These are phyloP conservation scores for Bombylius discolor DNA, from an alignment of 2,888 invertebrate species.

Conservation along the genomic window DNA sequence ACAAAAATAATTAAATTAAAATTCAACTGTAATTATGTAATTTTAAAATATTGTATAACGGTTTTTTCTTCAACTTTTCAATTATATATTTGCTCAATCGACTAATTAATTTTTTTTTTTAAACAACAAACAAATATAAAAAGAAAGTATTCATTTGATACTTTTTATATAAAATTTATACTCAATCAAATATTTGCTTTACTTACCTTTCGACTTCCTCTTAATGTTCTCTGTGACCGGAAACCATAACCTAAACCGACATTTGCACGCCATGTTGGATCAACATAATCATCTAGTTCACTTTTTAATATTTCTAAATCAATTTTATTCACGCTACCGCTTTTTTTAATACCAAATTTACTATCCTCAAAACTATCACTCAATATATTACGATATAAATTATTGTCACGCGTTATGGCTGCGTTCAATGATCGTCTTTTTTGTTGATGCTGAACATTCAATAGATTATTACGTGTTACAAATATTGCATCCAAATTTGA, in stretches of 20 bases:
- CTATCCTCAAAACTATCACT: slow-evolving; percentile 15
- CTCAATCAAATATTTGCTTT: no score
- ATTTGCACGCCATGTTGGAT: slow-evolving; percentile 13
- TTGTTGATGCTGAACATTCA: slow-evolving; percentile 4
- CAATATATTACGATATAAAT: slow-evolving; percentile 12
- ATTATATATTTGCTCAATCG: no score
- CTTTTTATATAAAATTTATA: no score
- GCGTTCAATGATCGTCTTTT: slow-evolving; percentile 11
- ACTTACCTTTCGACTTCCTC: slow-evolving; percentile 8
- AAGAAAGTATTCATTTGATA: no score
- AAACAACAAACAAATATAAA: no score
- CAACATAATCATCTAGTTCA: slow-evolving; percentile 16
- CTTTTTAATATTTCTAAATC: slow-evolving; percentile 15
- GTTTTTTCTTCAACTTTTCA: no score
- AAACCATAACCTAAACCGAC: slow-evolving; percentile 10
- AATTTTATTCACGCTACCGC: slow-evolving; percentile 16
- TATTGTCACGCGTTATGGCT: slow-evolving; percentile 12
- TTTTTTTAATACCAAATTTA: slow-evolving; percentile 14
- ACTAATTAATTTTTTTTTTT: no score
- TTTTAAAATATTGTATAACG: no score
- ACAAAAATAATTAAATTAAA: no score
- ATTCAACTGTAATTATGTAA: no score
- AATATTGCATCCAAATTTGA: slow-evolving; percentile 8
- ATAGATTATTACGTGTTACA: slow-evolving; percentile 10
- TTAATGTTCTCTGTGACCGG: slow-evolving; percentile 11